Evolutionary conservation across 2,888 invertebrate species (phyloP).

Genomic region (Archips xylosteana): DNA sequence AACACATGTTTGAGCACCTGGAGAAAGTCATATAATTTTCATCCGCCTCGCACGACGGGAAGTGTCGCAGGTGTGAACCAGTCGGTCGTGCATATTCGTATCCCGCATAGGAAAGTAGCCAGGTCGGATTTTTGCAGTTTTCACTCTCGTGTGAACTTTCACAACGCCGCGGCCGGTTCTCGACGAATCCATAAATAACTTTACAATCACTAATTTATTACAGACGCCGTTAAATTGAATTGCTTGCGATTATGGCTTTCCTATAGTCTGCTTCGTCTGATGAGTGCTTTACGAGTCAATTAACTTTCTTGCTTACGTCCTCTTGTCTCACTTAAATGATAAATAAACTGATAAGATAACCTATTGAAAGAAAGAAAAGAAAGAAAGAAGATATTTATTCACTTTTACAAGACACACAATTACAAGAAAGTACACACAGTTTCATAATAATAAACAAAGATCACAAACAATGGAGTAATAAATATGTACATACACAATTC

Average conservation of each 20-base stretch:
- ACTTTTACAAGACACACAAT: no score
- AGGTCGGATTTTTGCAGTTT: slow-evolving; percentile 71
- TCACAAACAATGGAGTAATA: no score
- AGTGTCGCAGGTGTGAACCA: slow-evolving; percentile 44
- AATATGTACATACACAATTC: background rate
- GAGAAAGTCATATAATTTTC: slow-evolving; percentile 42
- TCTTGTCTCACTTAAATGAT: slow-evolving; percentile 6
- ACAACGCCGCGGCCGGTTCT: slow-evolving; percentile 49
- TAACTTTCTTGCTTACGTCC: slow-evolving; percentile 20
- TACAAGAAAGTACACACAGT: no score
- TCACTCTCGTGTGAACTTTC: slow-evolving; percentile 71
- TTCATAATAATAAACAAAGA: no score
- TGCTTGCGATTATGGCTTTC: slow-evolving; percentile 32
- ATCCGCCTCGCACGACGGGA: slow-evolving; percentile 34
- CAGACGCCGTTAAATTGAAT: slow-evolving; percentile 37
- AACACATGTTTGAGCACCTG: slow-evolving; percentile 45
- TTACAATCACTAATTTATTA: slow-evolving; percentile 36
- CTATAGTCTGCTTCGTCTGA: slow-evolving; percentile 28
- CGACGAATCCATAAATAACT: slow-evolving; percentile 32
- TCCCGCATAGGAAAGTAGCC: slow-evolving; percentile 69
- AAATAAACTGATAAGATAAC: slow-evolving; percentile 8
- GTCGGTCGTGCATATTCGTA: slow-evolving; percentile 52
- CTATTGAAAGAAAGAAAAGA: background rate
- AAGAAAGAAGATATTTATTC: no score
- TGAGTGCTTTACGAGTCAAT: slow-evolving; percentile 36